Base-by-base conservation (phyloP, 2,113 vertebrate genomes). In the Hoplias malabaricus region DNA sequence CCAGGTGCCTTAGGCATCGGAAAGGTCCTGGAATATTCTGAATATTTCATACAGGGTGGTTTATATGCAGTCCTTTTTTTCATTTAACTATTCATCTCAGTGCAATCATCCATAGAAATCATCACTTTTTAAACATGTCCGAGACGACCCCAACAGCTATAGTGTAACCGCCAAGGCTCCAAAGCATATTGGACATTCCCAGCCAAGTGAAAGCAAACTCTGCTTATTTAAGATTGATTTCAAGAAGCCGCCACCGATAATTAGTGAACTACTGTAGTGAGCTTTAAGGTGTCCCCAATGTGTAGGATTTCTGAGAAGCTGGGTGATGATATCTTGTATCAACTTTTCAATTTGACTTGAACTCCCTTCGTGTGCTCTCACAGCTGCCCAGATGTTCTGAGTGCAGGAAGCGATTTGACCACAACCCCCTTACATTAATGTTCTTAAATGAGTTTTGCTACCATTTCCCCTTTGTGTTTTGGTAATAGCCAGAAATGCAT, bases 361-460 rank as follows among this genome's bases (percentile, higher is more conserved):
- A 57, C n/a, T 59, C 7, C 50, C 40, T 19, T 43, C 62, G 43
- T 42, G 48, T 12, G 23, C 48, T 53, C 59, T 69, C 14, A 34
- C 43, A 73, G 69, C 69, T 67, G 27, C 38, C 10, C 62, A 73
- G 62, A 74, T 74, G 70, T 63, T 70, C 59, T 31, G 50, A 54
- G 43, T 79, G 23, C 59, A 75, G 40, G 69, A 70, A 69, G 42
- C 23, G 46, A 62, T 70, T 61, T 69, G 53, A 23, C 73, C 73
- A 54, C 31, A 75, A 73, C 9, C 56, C 11, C 57, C 21, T n/a
- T n/a, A n/a, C n/a, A 19, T 14, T 74, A 2, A 23, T 13, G 6
- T 57, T 78, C 14, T 25, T 76, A 75, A 79, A 80, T 73, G 34
- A 33, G 62, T 80, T 73, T 73, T 5, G 14, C 29, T 80, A 83